phyloP scores from a whole-genome alignment of 2,888 invertebrate genomes.

The Strigamia transsilvanica region DNA sequence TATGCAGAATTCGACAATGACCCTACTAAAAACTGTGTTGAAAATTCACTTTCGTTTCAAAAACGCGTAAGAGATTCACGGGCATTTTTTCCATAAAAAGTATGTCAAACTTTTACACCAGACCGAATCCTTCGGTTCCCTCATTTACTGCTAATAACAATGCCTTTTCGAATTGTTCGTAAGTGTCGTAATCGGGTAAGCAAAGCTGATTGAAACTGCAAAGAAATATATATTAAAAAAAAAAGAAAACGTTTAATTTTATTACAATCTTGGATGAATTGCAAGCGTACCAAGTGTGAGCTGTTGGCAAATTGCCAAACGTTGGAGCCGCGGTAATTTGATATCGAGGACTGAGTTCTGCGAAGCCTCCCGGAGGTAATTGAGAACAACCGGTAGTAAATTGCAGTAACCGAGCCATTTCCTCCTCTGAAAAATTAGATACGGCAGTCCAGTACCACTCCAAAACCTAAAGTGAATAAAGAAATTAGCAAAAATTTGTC shows the following conservation, averaged over 20 bases:
- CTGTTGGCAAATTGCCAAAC: slow-evolving; percentile 89
- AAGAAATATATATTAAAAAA: slow-evolving; percentile 59
- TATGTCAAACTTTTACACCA: slow-evolving; percentile 65
- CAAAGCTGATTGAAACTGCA: slow-evolving; percentile 93
- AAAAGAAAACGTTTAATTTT: slow-evolving; percentile 28
- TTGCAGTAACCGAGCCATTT: slow-evolving; percentile 90
- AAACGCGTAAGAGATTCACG: slow-evolving; percentile 13
- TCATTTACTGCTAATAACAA: slow-evolving; percentile 91
- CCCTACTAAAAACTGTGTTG: not conserved
- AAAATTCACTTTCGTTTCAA: slow-evolving; percentile 15
- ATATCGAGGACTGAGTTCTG: slow-evolving; percentile 88
- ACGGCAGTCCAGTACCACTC: slow-evolving; percentile 93
- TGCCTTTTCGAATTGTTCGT: slow-evolving; percentile 91
- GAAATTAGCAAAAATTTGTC: not conserved
- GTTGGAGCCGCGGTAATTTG: slow-evolving; percentile 90
- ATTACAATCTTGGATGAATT: not conserved
- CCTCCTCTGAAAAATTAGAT: slow-evolving; percentile 87
- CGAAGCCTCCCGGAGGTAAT: slow-evolving; percentile 88
- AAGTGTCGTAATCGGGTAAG: slow-evolving; percentile 91
- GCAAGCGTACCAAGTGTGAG: slow-evolving; percentile 83
- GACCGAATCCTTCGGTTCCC: slow-evolving; percentile 92
- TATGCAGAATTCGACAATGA: not conserved
- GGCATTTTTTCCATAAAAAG: not conserved
- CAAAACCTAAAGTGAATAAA: slow-evolving; percentile 68
- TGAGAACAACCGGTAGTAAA: slow-evolving; percentile 94